Conservation (phyloP, 2,888 invertebrate species). For the Synanthedon andrenaeformis region DNA sequence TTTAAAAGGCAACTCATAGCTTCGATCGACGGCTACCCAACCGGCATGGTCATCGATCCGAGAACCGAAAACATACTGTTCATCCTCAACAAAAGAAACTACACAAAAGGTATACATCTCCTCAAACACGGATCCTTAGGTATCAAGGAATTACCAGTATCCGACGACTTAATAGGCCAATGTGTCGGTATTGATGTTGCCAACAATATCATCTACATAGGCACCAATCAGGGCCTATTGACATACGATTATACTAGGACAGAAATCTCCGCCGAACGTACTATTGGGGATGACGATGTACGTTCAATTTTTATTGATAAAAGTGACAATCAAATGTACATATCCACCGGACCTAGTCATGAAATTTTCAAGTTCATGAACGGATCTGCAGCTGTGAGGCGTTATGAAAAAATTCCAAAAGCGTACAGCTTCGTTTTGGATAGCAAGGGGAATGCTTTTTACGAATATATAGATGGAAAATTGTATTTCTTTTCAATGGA, state of each 20-base stretch:
- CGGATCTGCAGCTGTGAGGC: conserved; percentile 49
- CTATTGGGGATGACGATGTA: conserved; percentile 59
- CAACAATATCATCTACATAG: conserved; percentile 45
- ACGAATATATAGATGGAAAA: conserved; percentile 55
- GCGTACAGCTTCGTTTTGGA: conserved; percentile 55
- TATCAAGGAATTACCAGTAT: conserved; percentile 42
- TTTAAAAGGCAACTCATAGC: conserved; percentile 55
- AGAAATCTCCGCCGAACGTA: conserved; percentile 48
- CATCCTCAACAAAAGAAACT: conserved; percentile 52
- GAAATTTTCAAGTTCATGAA: conserved; percentile 53
- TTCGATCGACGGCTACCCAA: conserved; percentile 53
- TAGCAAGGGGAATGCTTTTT: conserved; percentile 45
- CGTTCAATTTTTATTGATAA: conserved; percentile 52
- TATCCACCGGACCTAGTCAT: conserved; percentile 45
- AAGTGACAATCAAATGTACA: conserved; percentile 50
- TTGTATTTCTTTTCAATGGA: conserved; percentile 51
- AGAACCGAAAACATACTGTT: conserved; percentile 55
- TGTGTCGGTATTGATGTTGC: conserved; percentile 42
- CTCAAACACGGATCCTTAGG: conserved; percentile 52
- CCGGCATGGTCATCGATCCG: conserved; percentile 48
- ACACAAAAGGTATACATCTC: conserved; percentile 53
- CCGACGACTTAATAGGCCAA: conserved; percentile 50
- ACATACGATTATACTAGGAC: conserved; percentile 45
- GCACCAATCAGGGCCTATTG: conserved; percentile 54
- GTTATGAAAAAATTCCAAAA: conserved; percentile 50